These are phyloP conservation scores for Phocoena sinus DNA, from an alignment of 2,113 vertebrate genomes.

Conservation along the genomic window DNA sequence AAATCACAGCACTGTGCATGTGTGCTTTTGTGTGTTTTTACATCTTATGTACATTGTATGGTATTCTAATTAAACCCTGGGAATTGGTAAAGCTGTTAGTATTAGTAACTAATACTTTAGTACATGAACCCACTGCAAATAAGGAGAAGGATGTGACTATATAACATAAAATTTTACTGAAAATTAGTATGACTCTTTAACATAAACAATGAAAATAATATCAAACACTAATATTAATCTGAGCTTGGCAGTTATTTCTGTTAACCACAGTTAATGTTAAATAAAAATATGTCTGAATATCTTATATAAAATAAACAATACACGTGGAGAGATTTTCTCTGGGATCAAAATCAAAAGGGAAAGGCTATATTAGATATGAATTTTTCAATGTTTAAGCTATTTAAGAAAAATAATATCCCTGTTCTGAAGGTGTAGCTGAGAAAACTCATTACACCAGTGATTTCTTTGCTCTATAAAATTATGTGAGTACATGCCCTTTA, in stretches of 20 bases:
- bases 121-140: neutral
- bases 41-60: neutral
- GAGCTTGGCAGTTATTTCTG: neutral
- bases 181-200: conserved; percentile 4
- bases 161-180: neutral
- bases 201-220: conserved; percentile 10
- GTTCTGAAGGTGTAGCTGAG: conserved; percentile 41
- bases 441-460: conserved; percentile 3
- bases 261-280: neutral
- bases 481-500: conserved; percentile 63
- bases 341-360: conserved; percentile 24
- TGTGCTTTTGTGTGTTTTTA: neutral
- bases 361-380: neutral
- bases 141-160: neutral
- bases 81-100: neutral
- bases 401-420: conserved; percentile 35
- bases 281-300: neutral
- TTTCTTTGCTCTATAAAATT: conserved; percentile 57
- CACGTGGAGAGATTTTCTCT: conserved; percentile 31
- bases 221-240: neutral
- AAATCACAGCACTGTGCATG: neutral
- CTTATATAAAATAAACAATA: conserved; percentile 33
- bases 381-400: neutral
- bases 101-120: neutral
- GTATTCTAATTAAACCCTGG: neutral